These are phyloP conservation scores for Psephotus haematonotus DNA, from an alignment of 2,113 vertebrate species.

Conservation along the genomic window DNA sequence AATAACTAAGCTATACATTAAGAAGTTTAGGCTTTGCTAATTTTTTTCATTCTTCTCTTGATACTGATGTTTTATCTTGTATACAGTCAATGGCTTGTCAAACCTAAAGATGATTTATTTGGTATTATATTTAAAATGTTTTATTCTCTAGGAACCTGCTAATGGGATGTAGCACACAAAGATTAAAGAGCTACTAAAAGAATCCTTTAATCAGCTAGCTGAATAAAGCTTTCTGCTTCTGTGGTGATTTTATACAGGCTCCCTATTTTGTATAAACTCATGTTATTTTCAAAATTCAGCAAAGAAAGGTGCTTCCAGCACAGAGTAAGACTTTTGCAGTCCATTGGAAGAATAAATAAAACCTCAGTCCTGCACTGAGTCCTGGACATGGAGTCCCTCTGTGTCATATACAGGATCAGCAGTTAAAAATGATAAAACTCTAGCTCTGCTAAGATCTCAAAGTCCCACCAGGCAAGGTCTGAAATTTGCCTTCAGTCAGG, in stretches of 20 bases:
- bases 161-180: background rate
- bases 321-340: background rate
- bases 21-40: background rate
- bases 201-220: background rate
- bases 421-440: background rate
- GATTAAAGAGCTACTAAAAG: constrained; percentile 9
- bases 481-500: background rate
- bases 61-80: background rate
- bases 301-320: background rate
- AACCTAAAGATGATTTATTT: constrained; percentile 9
- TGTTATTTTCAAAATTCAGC: background rate
- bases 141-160: constrained; percentile 4
- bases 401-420: no score
- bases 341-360: background rate
- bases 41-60: constrained; percentile 7
- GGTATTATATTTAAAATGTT: background rate
- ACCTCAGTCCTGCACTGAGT: no score
- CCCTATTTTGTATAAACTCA: background rate
- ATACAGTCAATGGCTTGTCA: background rate
- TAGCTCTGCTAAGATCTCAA: background rate
- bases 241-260: background rate
- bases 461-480: background rate
- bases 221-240: background rate
- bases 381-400: background rate
- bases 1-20: background rate